phyloP scores from a whole-genome alignment of 2,888 invertebrate species.

The Drosophila dives region DNA sequence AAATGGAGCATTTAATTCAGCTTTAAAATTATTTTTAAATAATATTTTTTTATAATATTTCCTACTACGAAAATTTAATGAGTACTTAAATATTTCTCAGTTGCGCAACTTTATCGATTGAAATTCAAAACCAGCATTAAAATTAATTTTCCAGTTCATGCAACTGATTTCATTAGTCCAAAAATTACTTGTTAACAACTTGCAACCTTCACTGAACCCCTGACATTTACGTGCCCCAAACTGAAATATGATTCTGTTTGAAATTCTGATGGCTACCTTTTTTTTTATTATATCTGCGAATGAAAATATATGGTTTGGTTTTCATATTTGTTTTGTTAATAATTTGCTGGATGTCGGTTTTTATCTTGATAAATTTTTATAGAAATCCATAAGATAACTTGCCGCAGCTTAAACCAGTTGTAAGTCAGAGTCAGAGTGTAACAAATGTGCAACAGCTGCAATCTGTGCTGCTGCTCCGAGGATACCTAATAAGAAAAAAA shows the following conservation, averaged over 20 bases:
- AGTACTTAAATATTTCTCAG: background rate
- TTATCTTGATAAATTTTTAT: constrained; percentile 47
- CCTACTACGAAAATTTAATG: rapidly evolving
- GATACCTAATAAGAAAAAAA: background rate
- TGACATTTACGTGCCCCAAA: background rate
- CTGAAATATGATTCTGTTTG: background rate
- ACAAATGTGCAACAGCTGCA: constrained; percentile 33
- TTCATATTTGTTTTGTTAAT: constrained; percentile 43
- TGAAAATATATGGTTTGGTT: constrained; percentile 31
- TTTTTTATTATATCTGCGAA: background rate
- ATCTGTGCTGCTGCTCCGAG: constrained; percentile 29
- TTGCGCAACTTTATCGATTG: background rate
- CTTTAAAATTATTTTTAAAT: no score
- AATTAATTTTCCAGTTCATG: background rate
- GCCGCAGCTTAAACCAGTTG: constrained; percentile 41
- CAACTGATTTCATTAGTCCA: background rate
- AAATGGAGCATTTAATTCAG: background rate
- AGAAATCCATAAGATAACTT: constrained; percentile 42
- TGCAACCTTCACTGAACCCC: no score
- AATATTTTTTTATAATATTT: background rate
- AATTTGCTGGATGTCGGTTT: constrained; percentile 33
- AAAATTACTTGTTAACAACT: background rate
- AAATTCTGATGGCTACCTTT: background rate
- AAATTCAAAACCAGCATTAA: background rate
- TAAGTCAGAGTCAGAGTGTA: background rate